Evolutionary conservation across 2,113 vertebrate species (phyloP), one percentile per base, ranked within the genome.

Genomic region (Pelvicachromis taeniatus): DNA sequence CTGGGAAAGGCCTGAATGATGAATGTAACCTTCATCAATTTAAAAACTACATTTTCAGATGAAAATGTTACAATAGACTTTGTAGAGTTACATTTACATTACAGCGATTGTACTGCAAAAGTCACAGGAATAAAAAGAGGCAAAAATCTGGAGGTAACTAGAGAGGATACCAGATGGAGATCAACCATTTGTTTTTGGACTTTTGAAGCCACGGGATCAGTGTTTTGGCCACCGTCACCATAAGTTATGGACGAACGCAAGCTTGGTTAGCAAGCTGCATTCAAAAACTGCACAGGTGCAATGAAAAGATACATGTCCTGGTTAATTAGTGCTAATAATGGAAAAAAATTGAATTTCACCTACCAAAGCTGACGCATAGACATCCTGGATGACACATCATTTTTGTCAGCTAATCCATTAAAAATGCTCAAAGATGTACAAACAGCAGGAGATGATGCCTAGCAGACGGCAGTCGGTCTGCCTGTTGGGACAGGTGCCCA

Each of bases 1-100:
- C 23, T 80, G 91, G 88, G 87, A 88, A 14, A 9, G n/a, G 11
- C 42, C 63, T 53, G 70, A 77, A 82, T 85, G 80, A 86, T 87
- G 56, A 59, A 42, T 80, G 82, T 82, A 88, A 93, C 68, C 54
- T 38, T 16, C 21, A 11, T 19, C 70, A 82, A 87, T 59, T 79
- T 45, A 23, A 55, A 68, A 59, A 75, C 17, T 13, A 59, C 52
- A 26, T 61, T 4, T 42, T 85, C 7, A 19, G 65, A 79, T 45
- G 21, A 48, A 48, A 48, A 17, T 5, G 2, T 48, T 12, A 73
- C 42, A 48, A 13, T 73, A 29, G 3, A 50, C 19, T 50, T 75
- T 52, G 16, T 52, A 5, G 45, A 75, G 26, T 75, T 75, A n/a
- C 42, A 31, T 75, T 73, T 13, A 75, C 1, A 50, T 9, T 75